Evolutionary conservation across 2,888 invertebrate species (phyloP), one percentile per base, ranked within the genome.

Genomic region (Campaea margaritaria): DNA sequence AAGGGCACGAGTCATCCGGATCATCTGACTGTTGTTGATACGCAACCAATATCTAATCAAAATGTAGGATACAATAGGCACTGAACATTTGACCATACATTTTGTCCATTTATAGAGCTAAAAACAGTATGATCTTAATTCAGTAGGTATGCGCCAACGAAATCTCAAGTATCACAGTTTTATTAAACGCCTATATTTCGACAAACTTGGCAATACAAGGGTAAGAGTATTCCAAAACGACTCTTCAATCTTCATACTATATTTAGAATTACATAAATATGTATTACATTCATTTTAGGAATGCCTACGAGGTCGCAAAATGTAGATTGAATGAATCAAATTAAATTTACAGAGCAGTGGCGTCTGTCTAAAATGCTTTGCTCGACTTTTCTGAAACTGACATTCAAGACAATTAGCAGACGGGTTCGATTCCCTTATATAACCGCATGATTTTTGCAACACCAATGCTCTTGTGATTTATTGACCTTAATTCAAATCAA

Each of bases 91-190:
- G n/a, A n/a, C n/a, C n/a, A n/a, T n/a, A n/a, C n/a, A n/a, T n/a
- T n/a, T n/a, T n/a, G n/a, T n/a, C n/a, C n/a, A n/a, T n/a, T n/a
- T n/a, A n/a, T n/a, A n/a, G n/a, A n/a, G n/a, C n/a, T n/a, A n/a
- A n/a, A n/a, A n/a, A n/a, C n/a, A n/a, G n/a, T n/a, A n/a, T n/a
- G n/a, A n/a, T n/a, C n/a, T n/a, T n/a, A n/a, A n/a, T n/a, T n/a
- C n/a, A n/a, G n/a, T n/a, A n/a, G n/a, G n/a, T n/a, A n/a, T 31
- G 43, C 60, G 50, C 46, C 7, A 49, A 54, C n/a, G 36, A 55
- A 74, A 69, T 72, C 68, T 59, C 64, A 74, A 74, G 75, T 83
- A 87, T 87, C 87, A 87, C 87, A 87, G 86, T 76, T 78, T 69
- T 55, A 62, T n/a, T 43, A 0, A 43, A 16, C 46, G 47, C 11